Conservation (phyloP, 2,797 vertebrate species). For the Salmo trutta region DNA sequence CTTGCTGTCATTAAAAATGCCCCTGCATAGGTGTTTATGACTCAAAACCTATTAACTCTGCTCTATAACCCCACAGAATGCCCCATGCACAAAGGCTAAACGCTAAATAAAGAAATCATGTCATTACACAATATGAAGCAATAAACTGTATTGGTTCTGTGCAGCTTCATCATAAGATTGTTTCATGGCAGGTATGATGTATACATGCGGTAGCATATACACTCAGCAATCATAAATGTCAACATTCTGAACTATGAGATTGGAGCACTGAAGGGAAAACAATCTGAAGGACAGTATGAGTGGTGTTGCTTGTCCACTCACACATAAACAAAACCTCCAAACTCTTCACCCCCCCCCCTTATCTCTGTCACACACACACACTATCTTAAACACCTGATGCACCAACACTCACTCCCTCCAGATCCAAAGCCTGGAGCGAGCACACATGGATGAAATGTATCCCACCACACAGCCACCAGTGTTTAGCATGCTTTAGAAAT, state of each 20-base stretch:
- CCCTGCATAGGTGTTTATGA: not conserved
- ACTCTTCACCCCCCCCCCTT: not conserved
- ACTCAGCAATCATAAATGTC: not conserved
- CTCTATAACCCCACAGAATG: not conserved
- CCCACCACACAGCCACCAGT: constrained; percentile 1
- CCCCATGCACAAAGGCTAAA: not conserved
- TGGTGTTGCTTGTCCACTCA: constrained; percentile 10
- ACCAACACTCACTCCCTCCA: not conserved
- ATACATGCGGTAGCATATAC: not conserved
- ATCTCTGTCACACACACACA: not conserved
- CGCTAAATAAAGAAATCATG: not conserved
- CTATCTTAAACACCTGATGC: constrained; percentile 3
- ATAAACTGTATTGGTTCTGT: not conserved
- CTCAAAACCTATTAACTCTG: not conserved
- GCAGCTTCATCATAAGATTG: not conserved
- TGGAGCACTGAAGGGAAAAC: not conserved
- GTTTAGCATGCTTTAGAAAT: constrained; percentile 15
- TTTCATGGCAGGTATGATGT: not conserved
- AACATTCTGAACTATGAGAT: constrained; percentile 5
- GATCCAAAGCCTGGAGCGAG: constrained; percentile 17
- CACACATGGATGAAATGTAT: constrained; percentile 23
- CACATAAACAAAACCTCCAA: constrained; percentile 2
- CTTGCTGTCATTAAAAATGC: not conserved
- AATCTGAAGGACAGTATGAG: not conserved
- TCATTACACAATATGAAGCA: not conserved